Percentiles rank a stretch among this genome's conserved stretches.
Conservation (phyloP, 2,797 vertebrate species). For the Takifugu ocellatus region DNA sequence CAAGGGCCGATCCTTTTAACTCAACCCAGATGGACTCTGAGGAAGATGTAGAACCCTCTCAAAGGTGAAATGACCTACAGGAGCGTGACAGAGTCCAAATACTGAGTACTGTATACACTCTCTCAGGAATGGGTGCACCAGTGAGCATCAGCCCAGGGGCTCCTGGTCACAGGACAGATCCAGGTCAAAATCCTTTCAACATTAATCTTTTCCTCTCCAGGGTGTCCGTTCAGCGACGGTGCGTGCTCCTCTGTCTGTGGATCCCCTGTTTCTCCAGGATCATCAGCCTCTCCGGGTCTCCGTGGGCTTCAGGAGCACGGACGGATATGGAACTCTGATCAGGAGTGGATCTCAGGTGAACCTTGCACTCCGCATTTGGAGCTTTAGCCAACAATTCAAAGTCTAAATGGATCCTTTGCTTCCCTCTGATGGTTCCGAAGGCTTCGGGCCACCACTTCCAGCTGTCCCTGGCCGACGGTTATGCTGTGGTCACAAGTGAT, state of each 20-base stretch:
- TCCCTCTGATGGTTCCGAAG: conserved; percentile 21
- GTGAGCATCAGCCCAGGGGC: not conserved
- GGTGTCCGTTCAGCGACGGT: conserved; percentile 40
- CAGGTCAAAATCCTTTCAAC: too few relatives aligned
- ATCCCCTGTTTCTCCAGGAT: conserved; percentile 6
- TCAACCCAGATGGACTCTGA: too few relatives aligned
- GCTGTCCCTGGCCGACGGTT: conserved; percentile 54
- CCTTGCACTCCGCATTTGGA: not conserved
- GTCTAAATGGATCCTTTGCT: not conserved
- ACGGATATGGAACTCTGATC: conserved; percentile 35
- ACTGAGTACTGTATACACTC: too few relatives aligned
- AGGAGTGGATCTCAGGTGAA: conserved; percentile 47
- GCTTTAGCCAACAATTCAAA: conserved; percentile 1
- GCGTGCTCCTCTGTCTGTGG: conserved; percentile 23
- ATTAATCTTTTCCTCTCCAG: conserved; percentile 28
- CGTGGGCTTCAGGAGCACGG: conserved; percentile 54
- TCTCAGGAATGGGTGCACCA: too few relatives aligned
- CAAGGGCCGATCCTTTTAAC: too few relatives aligned
- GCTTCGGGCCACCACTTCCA: conserved; percentile 27
- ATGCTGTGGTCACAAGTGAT: conserved; percentile 42
- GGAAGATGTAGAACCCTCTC: too few relatives aligned
- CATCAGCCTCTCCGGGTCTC: conserved; percentile 35
- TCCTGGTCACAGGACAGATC: not conserved
- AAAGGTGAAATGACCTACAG: too few relatives aligned
- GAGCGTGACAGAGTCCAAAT: too few relatives aligned